A percentile compares a stretch with the other conserved stretches of the same genome.
Evolutionary conservation across 2,888 invertebrate species (phyloP).

Genomic region (Peribatodes rhomboidaria): DNA sequence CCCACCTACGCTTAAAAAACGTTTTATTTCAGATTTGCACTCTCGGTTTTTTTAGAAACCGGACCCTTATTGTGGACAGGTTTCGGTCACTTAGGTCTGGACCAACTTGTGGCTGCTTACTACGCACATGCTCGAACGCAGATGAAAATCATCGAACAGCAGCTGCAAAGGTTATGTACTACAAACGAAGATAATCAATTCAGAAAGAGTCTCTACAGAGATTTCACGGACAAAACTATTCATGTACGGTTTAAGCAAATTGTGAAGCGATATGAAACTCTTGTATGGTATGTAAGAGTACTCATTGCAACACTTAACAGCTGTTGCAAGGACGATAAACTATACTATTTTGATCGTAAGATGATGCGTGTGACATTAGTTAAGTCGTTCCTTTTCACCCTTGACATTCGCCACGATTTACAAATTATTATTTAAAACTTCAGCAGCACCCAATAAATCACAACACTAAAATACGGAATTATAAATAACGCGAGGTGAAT

Average conservation of each 20-base stretch:
- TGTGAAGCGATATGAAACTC: conserved; percentile 55
- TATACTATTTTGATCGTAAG: no score
- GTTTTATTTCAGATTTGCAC: conserved; percentile 52
- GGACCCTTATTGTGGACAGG: conserved; percentile 52
- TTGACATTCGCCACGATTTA: no score
- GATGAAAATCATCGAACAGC: conserved; percentile 60
- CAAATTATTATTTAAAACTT: no score
- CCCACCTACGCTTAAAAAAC: no score
- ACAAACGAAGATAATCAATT: conserved; percentile 1
- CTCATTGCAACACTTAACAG: no score
- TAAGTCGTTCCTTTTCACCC: no score
- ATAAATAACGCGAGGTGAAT: no score
- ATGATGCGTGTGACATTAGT: no score
- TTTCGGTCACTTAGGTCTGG: conserved; percentile 56
- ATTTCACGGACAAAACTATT: conserved; percentile 47
- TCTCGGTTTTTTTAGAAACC: conserved; percentile 49
- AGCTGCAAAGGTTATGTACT: conserved; percentile 54
- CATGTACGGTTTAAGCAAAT: conserved; percentile 51
- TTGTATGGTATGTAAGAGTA: conserved; percentile 25
- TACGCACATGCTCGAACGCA: conserved; percentile 61
- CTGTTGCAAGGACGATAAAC: no score
- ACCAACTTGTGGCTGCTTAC: conserved; percentile 55
- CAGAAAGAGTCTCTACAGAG: conserved; percentile 42
- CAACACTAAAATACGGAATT: no score
- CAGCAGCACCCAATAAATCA: no score